Evolutionary conservation across 2,797 vertebrate genomes (phyloP).

Genomic region (Myotis vivesi): DNA sequence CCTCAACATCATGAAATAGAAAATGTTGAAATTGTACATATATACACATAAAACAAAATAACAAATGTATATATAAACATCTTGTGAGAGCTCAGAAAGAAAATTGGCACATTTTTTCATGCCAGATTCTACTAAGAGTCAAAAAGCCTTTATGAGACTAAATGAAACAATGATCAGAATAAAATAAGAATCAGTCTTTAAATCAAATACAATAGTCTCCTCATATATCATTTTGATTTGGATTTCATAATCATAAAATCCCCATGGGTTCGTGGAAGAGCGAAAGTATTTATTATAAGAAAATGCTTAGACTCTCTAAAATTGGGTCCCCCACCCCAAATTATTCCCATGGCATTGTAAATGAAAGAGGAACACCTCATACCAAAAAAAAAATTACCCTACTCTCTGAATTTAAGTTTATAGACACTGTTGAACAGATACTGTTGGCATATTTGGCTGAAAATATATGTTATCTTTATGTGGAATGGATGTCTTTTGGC

Average conservation of each 20-base stretch:
- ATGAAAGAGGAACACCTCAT: background rate
- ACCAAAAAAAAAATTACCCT: background rate
- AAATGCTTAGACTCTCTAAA: background rate
- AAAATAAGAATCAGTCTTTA: conserved; percentile 34
- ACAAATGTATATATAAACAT: background rate
- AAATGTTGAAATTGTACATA: background rate
- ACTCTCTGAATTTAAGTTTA: background rate
- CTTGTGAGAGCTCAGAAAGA: background rate
- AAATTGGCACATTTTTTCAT: background rate
- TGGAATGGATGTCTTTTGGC: background rate
- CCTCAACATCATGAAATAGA: background rate
- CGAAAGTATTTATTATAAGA: background rate
- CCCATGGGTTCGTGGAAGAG: background rate
- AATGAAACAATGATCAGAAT: background rate
- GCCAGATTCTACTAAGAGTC: background rate
- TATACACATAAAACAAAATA: background rate
- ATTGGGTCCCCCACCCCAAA: background rate
- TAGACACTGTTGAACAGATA: background rate
- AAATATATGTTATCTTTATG: background rate
- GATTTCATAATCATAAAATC: background rate
- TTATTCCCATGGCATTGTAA: background rate
- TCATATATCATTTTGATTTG: background rate
- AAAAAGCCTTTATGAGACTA: background rate
- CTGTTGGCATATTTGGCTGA: background rate
- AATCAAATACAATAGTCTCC: background rate